Base-by-base conservation (phyloP, 2,888 invertebrate species). In the Carcina quercana region DNA sequence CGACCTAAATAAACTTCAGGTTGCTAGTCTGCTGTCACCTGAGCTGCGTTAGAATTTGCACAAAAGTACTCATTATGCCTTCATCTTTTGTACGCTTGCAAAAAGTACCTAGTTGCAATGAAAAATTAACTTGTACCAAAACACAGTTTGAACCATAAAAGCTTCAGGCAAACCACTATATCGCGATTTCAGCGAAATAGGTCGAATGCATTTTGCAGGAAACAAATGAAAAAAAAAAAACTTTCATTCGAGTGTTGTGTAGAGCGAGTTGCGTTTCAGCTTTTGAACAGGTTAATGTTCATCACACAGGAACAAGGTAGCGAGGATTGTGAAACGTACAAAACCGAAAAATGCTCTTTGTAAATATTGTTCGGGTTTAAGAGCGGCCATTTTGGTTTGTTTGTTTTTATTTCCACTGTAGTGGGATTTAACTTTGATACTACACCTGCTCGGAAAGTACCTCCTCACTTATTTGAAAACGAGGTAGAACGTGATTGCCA, bases 251-350 rank as follows among this genome's bases (percentile, higher is more conserved):
- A 57, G 52, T 51, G 48, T 42, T 54, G 45, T 51, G 40, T 43
- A 50, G 42, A 40, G 35, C 42, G 46, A 50, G 51, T 46, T 45
- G 44, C 53, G 54, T 66, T 68, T 63, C 57, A 59, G 63, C 56
- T 63, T 62, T 62, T 62, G 57, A 63, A 47, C 59, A 62, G 58
- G 67, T 67, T 63, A 67, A 65, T 70, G 59, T 63, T 62, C 53
- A 59, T 60, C 57, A 56, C 53, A 49, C n/a, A 50, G 49, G 56
- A 61, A 57, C 55, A 56, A 45, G 51, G 40, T 47, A 36, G 43
- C 40, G 45, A 33, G 30, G 44, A 30, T 35, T 8, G 44, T 33
- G 51, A 53, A 46, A 52, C n/a, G n/a, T 45, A 42, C 24, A 24
- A 32, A 37, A 30, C 30, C 27, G 33, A 27, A 34, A 48, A 50